Evolutionary conservation across 2,797 vertebrate species (phyloP), one percentile per base, ranked within the genome.

Genomic region (Kryptolebias ocellatus): DNA sequence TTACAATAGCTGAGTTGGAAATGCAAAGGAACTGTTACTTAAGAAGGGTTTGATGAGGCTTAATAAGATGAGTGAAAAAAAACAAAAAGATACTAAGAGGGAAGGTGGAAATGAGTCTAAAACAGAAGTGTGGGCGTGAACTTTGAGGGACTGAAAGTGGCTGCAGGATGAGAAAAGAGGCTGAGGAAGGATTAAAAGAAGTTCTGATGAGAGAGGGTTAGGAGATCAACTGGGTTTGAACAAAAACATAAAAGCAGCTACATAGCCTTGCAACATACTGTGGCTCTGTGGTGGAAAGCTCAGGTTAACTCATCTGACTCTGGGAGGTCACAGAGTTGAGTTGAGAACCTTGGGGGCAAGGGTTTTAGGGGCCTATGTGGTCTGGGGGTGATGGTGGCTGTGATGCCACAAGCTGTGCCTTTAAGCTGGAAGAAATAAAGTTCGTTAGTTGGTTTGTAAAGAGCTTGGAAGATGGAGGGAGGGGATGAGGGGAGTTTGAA

Each of bases 301-400:
- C 0, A 24, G 74, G 63, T 78, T 80, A 79, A 81, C 70, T 83
- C 70, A 67, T 80, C 79, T 87, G 87, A 89, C 63, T 80, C 63
- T 20, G 4, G 52, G 69, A 79, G 84, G 74, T 83, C 81, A 37
- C 49, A 59, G 71, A 63, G 73, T 76, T 64, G 45, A 42, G 74
- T 55, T 51, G 59, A 76, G 63, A 56, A 64, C 17, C 18, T 54
- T 18, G 42, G 53, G 16, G 56, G 45, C 37, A 4, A 16, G 51
- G 28, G 57, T 29, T 27, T 12, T 17, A 54, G 17, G 50, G 55
- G 56, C 65, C 61, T 61, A 57, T 5, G 5, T 51, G 67, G 80
- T 79, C 68, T 78, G 75, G 4, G 60, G 72, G 59, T 37, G 67
- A 61, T 3, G 1, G 65, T 15, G 72, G 50, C 75, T 55, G 63